Conservation (phyloP, 2,113 vertebrate species). For the Vulpes lagopus region DNA sequence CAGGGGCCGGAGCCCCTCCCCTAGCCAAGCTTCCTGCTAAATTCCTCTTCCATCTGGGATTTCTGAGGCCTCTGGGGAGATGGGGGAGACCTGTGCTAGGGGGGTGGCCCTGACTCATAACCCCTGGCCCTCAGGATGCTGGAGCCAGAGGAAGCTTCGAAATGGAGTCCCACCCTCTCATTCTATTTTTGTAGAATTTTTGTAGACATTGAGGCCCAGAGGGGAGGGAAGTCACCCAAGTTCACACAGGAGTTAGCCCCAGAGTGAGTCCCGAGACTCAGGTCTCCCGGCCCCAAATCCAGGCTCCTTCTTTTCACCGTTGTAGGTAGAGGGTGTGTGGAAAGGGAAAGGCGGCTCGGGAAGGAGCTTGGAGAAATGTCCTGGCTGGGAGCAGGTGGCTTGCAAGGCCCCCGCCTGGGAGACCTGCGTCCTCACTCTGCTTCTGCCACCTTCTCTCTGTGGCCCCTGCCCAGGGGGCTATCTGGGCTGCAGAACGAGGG, state of each 20-base stretch:
- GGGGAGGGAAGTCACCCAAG: too few relatives aligned
- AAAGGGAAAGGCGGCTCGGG: not conserved
- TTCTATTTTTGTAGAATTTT: not conserved
- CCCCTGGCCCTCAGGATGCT: not conserved
- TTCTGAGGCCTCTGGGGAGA: not conserved
- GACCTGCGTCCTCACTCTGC: not conserved
- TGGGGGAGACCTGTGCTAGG: not conserved
- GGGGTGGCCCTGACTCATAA: rapidly evolving
- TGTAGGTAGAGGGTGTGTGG: not conserved
- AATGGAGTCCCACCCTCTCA: not conserved
- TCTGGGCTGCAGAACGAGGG: not conserved
- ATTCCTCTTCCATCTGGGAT: not conserved
- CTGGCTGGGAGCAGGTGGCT: not conserved
- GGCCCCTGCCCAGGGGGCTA: rapidly evolving
- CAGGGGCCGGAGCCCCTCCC: not conserved
- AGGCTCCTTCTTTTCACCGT: not conserved
- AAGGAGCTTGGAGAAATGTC: not conserved
- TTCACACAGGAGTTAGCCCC: not conserved
- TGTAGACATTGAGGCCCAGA: not conserved
- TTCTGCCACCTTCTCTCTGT: not conserved
- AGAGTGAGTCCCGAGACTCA: not conserved
- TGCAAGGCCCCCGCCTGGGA: not conserved
- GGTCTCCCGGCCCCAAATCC: not conserved
- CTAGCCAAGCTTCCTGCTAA: not conserved
- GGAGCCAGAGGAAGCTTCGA: not conserved